These are phyloP conservation scores for Scolopax bukidnonensis DNA, from an alignment of 2,797 vertebrate species.

Conservation along the genomic window DNA sequence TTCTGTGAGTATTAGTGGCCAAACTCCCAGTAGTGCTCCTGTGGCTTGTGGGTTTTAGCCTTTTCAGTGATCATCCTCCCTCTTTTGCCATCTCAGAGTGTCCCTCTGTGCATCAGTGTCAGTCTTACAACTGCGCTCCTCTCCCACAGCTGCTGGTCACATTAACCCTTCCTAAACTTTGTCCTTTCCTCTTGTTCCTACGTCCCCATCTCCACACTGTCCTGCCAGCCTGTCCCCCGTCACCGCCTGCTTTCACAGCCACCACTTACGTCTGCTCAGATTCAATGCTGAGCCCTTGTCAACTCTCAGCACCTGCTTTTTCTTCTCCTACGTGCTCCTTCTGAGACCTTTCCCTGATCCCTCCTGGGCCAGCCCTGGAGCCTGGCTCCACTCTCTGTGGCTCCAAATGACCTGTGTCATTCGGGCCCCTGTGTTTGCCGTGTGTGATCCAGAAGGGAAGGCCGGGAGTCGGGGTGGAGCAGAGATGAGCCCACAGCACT, in stretches of 20 bases:
- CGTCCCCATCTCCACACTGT: background rate
- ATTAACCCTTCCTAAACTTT: conserved; percentile 26
- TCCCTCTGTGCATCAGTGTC: background rate
- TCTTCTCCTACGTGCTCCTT: background rate
- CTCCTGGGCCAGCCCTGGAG: background rate
- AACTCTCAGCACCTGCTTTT: background rate
- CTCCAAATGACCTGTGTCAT: background rate
- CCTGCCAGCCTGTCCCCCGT: background rate
- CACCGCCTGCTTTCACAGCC: background rate
- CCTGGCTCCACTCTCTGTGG: background rate
- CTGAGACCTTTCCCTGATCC: background rate
- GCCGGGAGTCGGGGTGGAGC: background rate
- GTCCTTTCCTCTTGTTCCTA: background rate
- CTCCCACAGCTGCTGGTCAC: background rate
- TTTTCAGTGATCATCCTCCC: conserved; percentile 16
- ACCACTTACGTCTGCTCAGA: background rate
- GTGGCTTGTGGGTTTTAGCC: background rate
- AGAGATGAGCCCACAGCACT: background rate
- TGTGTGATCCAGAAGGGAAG: conserved; percentile 36
- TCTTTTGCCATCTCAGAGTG: background rate
- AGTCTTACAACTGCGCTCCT: background rate
- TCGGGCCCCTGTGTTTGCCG: background rate
- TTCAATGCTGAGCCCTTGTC: background rate
- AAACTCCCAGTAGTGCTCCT: background rate
- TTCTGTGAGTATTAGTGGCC: conserved; percentile 87